Evolutionary conservation across 2,888 invertebrate genomes (phyloP).

Genomic region (Volucella zonaria): DNA sequence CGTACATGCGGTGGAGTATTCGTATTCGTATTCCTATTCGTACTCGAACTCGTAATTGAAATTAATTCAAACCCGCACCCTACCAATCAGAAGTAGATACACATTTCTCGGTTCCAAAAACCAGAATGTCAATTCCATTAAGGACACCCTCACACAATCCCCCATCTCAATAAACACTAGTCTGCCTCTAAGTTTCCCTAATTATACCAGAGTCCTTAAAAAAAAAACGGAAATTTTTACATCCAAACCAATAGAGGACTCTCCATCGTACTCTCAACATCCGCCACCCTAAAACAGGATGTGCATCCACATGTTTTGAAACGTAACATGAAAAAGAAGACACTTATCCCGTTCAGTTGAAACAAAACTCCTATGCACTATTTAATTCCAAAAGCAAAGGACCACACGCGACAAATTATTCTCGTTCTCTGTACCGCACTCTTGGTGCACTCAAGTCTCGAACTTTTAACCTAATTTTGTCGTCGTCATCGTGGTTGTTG

Average conservation of each 20-base stretch:
- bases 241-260: neutral
- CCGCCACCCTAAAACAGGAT: neutral
- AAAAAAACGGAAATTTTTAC: neutral
- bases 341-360: slow-evolving; percentile 2
- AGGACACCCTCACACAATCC: slow-evolving; percentile 38
- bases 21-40: too few species aligned
- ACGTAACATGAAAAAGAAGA: slow-evolving; percentile 18
- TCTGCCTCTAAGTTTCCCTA: slow-evolving; percentile 5
- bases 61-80: slow-evolving; percentile 25
- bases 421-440: slow-evolving; percentile 31
- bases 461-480: slow-evolving; percentile 71
- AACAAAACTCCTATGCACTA: slow-evolving; percentile 48
- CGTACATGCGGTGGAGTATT: too few species aligned
- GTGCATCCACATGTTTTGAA: neutral
- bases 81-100: neutral
- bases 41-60: slow-evolving; percentile 28
- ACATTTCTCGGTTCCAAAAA: slow-evolving; percentile 1
- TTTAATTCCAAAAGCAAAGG: slow-evolving; percentile 51
- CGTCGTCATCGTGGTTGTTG: slow-evolving; percentile 24
- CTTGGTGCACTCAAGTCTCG: slow-evolving; percentile 39
- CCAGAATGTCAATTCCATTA: slow-evolving; percentile 62
- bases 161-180: slow-evolving; percentile 17
- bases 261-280: slow-evolving; percentile 27
- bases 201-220: slow-evolving; percentile 51
- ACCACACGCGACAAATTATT: slow-evolving; percentile 39